Percentiles rank a stretch among this genome's conserved stretches.
These are phyloP conservation scores for Coremacera marginata DNA, from an alignment of 2,888 invertebrate species.

Conservation along the genomic window DNA sequence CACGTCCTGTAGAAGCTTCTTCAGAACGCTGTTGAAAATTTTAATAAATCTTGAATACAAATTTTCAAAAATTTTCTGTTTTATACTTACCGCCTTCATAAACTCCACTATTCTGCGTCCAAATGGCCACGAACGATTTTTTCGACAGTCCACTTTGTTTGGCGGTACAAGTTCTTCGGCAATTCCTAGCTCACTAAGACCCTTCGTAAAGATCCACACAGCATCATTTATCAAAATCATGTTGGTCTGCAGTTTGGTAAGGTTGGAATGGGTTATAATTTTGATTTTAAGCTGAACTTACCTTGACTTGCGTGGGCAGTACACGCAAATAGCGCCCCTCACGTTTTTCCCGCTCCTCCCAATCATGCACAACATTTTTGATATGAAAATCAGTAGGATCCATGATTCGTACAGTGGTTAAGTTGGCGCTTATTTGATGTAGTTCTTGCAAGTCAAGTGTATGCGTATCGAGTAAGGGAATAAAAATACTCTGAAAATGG, in stretches of 20 bases:
- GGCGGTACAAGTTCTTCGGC: conserved; percentile 59
- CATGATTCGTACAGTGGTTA: conserved; percentile 66
- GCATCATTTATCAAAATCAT: conserved; percentile 80
- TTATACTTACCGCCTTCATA: conserved; percentile 74
- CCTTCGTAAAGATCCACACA: conserved; percentile 76
- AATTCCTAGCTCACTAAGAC: conserved; percentile 67
- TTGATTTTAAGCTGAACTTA: conserved; percentile 26
- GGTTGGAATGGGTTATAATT: not conserved
- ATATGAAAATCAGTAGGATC: conserved; percentile 67
- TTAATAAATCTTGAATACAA: not conserved
- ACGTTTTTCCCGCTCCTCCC: conserved; percentile 65
- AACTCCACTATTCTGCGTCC: conserved; percentile 78
- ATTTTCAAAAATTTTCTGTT: not conserved
- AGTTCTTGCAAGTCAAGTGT: conserved; percentile 71
- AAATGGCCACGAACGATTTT: conserved; percentile 71
- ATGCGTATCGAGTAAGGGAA: conserved; percentile 70
- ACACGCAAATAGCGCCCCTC: conserved; percentile 59
- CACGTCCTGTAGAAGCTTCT: conserved; percentile 64
- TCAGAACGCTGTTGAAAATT: conserved; percentile 58
- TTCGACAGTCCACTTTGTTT: conserved; percentile 64
- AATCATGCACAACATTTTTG: conserved; percentile 66
- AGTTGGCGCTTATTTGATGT: conserved; percentile 65
- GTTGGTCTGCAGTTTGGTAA: conserved; percentile 71
- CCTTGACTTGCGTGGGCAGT: conserved; percentile 59
- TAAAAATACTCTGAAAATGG: conserved; percentile 71